phyloP scores from a whole-genome alignment of 2,888 invertebrate species.

The Aspidiotus rigidus region DNA sequence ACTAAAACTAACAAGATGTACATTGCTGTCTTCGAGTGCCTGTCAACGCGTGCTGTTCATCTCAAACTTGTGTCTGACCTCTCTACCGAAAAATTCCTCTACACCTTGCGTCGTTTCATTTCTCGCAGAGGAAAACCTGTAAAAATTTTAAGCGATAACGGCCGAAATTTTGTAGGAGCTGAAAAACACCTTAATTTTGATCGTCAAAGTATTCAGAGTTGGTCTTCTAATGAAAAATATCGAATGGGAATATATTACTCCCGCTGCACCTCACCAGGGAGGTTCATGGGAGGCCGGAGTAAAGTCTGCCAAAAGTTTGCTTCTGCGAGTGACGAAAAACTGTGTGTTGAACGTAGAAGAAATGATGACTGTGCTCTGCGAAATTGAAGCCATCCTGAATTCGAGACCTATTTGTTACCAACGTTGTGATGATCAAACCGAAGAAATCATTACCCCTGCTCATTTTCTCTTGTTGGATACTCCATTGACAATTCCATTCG shows the following conservation, averaged over 20 bases:
- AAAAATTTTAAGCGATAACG: constrained; percentile 36
- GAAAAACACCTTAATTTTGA: constrained; percentile 8
- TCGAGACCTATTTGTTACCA: constrained; percentile 7
- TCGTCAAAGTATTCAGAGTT: not conserved
- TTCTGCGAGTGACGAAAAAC: not conserved
- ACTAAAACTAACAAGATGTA: constrained; percentile 3
- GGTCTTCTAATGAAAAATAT: constrained; percentile 24
- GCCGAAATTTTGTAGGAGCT: constrained; percentile 36
- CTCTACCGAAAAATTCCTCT: constrained; percentile 12
- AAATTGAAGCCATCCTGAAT: constrained; percentile 9
- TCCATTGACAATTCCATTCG: not conserved
- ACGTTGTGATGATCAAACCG: not conserved
- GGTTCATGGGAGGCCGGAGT: constrained; percentile 34
- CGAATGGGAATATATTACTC: constrained; percentile 37
- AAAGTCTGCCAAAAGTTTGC: constrained; percentile 25
- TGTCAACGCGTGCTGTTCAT: constrained; percentile 12
- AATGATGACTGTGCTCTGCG: constrained; percentile 2
- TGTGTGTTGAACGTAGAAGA: constrained; percentile 8
- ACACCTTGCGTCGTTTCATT: constrained; percentile 16
- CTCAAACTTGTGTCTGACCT: constrained; percentile 18
- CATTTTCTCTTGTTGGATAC: not conserved
- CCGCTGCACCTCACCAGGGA: constrained; percentile 29
- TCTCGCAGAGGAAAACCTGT: constrained; percentile 25
- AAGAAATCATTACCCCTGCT: not conserved
- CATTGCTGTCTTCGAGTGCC: constrained; percentile 23